A percentile compares a stretch with the other conserved stretches of the same genome.
These are phyloP conservation scores for Apodemus sylvaticus DNA, from an alignment of 2,113 vertebrate species.

Conservation along the genomic window DNA sequence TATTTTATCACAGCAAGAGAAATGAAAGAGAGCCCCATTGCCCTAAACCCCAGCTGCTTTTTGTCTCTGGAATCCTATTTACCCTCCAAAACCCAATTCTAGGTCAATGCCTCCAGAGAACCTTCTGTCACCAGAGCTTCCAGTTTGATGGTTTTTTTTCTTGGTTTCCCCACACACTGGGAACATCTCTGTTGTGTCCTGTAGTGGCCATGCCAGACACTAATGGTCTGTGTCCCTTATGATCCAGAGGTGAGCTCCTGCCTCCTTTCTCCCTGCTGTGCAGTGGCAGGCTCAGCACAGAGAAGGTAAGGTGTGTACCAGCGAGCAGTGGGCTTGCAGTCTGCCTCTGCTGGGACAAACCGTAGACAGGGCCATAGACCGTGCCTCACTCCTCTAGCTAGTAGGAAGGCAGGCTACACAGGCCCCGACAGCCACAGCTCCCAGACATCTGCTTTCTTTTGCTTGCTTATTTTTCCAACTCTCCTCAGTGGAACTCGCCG, in stretches of 20 bases:
- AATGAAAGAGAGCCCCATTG: neutral
- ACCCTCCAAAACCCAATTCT: neutral
- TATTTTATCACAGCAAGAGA: neutral
- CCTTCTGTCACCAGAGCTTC: neutral
- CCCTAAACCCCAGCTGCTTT: neutral
- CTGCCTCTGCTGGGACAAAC: neutral
- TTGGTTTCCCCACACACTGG: neutral
- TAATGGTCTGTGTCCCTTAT: neutral
- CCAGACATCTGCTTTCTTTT: neutral
- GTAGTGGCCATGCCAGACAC: neutral
- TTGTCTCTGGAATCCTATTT: neutral
- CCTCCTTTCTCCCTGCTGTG: neutral
- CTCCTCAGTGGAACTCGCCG: neutral
- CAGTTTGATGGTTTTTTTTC: too few relatives aligned
- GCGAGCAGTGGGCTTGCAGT: neutral
- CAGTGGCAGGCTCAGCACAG: neutral
- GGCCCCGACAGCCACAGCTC: neutral
- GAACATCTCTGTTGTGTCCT: neutral
- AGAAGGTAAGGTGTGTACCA: neutral
- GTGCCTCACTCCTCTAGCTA: neutral
- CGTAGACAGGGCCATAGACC: neutral
- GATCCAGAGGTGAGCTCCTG: neutral
- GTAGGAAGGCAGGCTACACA: neutral
- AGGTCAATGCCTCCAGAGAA: neutral
- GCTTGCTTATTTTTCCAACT: neutral